These are phyloP conservation scores for Sinocyclocheilus grahami DNA, from an alignment of 2,113 vertebrate species.

Conservation along the genomic window DNA sequence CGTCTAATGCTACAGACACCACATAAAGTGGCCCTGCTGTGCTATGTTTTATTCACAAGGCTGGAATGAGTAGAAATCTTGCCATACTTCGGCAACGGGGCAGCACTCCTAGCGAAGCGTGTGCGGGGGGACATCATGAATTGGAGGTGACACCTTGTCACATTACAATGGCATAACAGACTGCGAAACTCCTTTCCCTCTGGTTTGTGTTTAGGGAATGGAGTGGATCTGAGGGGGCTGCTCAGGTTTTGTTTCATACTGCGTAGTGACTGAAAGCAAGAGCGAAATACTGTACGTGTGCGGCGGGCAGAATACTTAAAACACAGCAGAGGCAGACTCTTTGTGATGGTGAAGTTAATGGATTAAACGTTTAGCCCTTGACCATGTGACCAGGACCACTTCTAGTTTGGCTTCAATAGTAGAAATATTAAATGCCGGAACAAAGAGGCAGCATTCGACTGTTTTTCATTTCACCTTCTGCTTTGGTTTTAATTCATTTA, in stretches of 20 bases:
- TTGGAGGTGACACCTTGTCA: constrained; percentile 35
- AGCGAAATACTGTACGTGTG: background rate
- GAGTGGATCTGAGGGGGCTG: background rate
- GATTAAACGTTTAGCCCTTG: background rate
- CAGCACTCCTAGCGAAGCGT: background rate
- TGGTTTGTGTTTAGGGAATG: constrained; percentile 16
- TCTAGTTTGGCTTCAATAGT: background rate
- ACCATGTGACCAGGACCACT: background rate
- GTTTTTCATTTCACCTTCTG: background rate
- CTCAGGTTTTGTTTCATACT: constrained; percentile 25
- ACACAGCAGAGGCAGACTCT: background rate
- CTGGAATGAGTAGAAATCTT: constrained; percentile 48
- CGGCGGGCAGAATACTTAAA: background rate
- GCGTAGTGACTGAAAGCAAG: background rate
- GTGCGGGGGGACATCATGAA: background rate
- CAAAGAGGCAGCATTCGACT: background rate
- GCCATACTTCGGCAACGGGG: constrained; percentile 24
- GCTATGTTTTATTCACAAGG: constrained; percentile 64
- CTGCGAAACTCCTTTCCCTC: background rate
- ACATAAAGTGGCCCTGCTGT: constrained; percentile 57
- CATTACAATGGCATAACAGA: constrained; percentile 5
- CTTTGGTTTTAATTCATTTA: background rate
- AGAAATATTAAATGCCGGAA: background rate
- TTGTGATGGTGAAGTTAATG: constrained; percentile 16
- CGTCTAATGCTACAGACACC: constrained; percentile 56